phyloP scores from a whole-genome alignment of 2,888 invertebrate genomes.

The Griposia aprilina region DNA sequence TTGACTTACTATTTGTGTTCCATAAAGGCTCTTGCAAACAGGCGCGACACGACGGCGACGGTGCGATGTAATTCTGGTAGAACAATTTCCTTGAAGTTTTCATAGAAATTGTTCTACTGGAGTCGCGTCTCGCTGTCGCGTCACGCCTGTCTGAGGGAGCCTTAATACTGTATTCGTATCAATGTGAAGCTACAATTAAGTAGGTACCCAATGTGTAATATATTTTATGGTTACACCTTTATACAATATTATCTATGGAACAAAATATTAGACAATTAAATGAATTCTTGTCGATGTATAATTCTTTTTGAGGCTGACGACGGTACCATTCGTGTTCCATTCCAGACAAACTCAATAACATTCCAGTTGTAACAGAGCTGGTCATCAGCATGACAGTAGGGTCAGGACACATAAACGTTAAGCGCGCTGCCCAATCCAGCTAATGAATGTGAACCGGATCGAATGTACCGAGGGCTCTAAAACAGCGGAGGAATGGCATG shows the following conservation, averaged over 20 bases:
- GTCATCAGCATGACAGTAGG: slow-evolving; percentile 58
- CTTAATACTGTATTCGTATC: not conserved
- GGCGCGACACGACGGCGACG: too few species aligned
- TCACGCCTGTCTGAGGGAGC: too few species aligned
- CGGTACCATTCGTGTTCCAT: not conserved
- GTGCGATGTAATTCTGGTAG: too few species aligned
- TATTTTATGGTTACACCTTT: too few species aligned
- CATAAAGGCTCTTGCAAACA: not conserved
- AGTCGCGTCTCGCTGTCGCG: too few species aligned
- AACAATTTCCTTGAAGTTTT: too few species aligned
- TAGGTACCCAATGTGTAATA: not conserved
- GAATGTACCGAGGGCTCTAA: slow-evolving; percentile 40
- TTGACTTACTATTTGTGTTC: not conserved
- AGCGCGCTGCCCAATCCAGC: slow-evolving; percentile 65
- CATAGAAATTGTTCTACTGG: too few species aligned
- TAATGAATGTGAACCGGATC: slow-evolving; percentile 72
- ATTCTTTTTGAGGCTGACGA: not conserved
- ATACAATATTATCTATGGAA: too few species aligned
- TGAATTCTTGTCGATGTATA: too few species aligned
- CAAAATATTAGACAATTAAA: not conserved
- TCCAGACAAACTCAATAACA: slow-evolving; percentile 32
- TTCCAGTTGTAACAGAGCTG: slow-evolving; percentile 41
- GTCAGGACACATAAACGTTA: slow-evolving; percentile 63
- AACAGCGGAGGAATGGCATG: slow-evolving; percentile 13
- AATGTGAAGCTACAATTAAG: not conserved